Evolutionary conservation across 1,140 invertebrate genomes (phyloP).

Genomic region (Hestina assimilis): DNA sequence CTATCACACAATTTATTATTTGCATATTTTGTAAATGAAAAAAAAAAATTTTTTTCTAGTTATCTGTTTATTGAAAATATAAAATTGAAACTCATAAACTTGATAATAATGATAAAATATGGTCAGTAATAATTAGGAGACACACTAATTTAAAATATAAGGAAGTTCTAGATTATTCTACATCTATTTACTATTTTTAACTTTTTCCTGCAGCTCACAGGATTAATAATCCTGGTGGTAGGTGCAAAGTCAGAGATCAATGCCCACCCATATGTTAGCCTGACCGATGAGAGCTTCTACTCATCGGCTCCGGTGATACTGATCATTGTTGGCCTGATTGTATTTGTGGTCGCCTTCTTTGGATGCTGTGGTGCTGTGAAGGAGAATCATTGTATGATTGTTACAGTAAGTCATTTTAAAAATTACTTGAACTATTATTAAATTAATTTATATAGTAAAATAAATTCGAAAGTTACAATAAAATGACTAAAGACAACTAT

Average conservation of each 20-base stretch:
- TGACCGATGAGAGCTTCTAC: conserved; percentile 81
- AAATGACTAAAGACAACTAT: no score
- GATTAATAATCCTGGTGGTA: conserved; percentile 85
- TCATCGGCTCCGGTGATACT: conserved; percentile 87
- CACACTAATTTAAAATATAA: no score
- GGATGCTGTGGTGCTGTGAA: conserved; percentile 93
- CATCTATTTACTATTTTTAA: conserved; percentile 7
- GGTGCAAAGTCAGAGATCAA: conserved; percentile 83
- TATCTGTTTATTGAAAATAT: no score
- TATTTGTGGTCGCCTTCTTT: conserved; percentile 91
- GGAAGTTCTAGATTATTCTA: no score
- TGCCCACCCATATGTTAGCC: conserved; percentile 80
- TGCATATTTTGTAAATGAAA: no score
- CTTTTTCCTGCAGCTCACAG: conserved; percentile 84
- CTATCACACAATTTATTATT: background rate
- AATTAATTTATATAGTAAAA: no score
- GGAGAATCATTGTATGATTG: conserved; percentile 92
- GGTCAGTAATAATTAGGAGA: no score
- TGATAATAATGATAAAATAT: no score
- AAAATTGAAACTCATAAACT: no score
- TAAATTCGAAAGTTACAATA: no score
- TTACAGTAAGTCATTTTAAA: conserved; percentile 81
- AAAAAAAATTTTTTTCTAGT: no score
- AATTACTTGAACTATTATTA: no score
- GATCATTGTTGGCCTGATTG: conserved; percentile 90